These are phyloP conservation scores for Pterocles orientalis DNA, from an alignment of 2,113 vertebrate species.

Conservation along the genomic window DNA sequence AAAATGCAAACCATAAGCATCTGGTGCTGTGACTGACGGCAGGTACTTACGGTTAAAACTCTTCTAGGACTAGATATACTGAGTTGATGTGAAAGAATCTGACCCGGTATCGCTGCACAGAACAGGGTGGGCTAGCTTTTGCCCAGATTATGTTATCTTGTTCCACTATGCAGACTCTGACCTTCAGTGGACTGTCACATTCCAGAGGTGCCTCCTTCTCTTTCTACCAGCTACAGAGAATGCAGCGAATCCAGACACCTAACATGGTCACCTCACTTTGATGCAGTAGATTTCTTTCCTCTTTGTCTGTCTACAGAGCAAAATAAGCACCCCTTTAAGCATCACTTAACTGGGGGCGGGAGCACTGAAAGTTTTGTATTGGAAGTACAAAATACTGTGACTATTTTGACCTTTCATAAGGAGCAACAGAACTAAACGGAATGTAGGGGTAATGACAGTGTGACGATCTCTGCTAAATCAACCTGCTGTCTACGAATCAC, in stretches of 20 bases:
- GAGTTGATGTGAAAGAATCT: neutral
- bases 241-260: neutral
- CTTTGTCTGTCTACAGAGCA: neutral
- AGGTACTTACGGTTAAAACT: neutral
- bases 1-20: neutral
- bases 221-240: neutral
- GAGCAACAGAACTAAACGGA: neutral
- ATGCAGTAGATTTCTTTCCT: neutral
- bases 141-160: neutral
- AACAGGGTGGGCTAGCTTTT: neutral
- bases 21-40: neutral
- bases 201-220: neutral
- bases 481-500: slow-evolving; percentile 7
- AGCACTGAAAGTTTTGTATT: neutral
- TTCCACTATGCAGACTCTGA: neutral
- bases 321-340: neutral
- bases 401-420: neutral
- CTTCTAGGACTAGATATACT: neutral
- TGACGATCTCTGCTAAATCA: slow-evolving; percentile 29
- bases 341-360: neutral
- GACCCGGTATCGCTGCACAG: neutral
- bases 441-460: slow-evolving; percentile 28
- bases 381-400: neutral
- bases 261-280: neutral
- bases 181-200: neutral